A percentile compares a stretch with the other conserved stretches of the same genome.
Conservation (phyloP, 2,113 vertebrate species). For the Malurus elegans region DNA sequence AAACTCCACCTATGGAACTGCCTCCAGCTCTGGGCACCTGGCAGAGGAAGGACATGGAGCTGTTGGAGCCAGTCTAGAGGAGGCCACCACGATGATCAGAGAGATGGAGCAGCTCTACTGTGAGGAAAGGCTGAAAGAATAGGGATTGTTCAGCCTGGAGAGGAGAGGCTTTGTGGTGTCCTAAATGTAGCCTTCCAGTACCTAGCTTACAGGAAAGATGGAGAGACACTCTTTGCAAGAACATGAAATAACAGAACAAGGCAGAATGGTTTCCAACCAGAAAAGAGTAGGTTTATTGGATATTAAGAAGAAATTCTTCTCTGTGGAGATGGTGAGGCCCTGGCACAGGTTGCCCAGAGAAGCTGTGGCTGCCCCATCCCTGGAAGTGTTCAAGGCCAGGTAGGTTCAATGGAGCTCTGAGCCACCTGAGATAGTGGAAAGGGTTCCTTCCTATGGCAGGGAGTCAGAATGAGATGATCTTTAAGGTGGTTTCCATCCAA, state of each 20-base stretch:
- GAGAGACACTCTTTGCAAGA: background rate
- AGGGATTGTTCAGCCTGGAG: background rate
- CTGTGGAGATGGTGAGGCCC: background rate
- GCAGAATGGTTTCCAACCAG: background rate
- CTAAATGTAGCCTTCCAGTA: background rate
- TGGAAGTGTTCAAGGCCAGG: background rate
- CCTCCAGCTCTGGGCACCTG: background rate
- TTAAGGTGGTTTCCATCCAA: background rate
- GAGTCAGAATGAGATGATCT: background rate
- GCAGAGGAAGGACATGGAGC: background rate
- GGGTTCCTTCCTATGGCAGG: background rate
- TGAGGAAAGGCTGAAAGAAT: background rate
- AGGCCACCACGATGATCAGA: too few species aligned
- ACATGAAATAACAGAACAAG: background rate
- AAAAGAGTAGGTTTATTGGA: background rate
- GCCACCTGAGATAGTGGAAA: background rate
- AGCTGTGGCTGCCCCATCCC: background rate
- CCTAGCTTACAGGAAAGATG: background rate
- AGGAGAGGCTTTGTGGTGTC: background rate
- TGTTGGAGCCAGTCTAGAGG: background rate
- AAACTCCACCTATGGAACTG: background rate
- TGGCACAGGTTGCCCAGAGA: background rate
- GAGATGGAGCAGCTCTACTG: rapidly evolving
- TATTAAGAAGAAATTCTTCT: background rate
- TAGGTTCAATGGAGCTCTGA: background rate